Base-by-base conservation (phyloP, 2,888 invertebrate genomes). In the Vannuccia rotundouncinata region DNA sequence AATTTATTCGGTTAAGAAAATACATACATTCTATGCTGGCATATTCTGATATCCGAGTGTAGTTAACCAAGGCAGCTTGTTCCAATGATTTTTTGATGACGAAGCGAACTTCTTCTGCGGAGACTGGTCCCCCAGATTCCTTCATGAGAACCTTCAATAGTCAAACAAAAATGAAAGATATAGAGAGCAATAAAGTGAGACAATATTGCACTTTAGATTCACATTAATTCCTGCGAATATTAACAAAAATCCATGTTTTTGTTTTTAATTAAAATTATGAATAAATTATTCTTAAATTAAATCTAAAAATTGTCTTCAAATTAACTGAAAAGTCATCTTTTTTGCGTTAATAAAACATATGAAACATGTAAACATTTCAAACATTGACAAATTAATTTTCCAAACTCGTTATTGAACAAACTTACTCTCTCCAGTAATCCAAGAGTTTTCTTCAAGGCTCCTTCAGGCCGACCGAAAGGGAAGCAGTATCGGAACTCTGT, bases 401-500 rank as follows among this genome's bases (percentile, higher is more conserved):
- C n/a, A n/a, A n/a, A n/a, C n/a, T n/a, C n/a, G n/a, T n/a, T n/a
- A n/a, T n/a, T n/a, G n/a, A n/a, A 13, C 66, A 25, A 22, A 77
- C 77, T 22, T 59, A 91, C 91, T 85, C 98, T 91, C 90, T 99
- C 99, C 82, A 99, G 89, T 73, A 99, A 90, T 13, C 97, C 96
- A 82, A 99, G 89, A 2, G 99, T 98, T 25, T 96, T 94, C 88
- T 98, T 99, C 83, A 99, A 90, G 77, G 97, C 94, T 78, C 98
- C 99, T 89, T 99, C 99, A 2, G 99, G 99, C 85, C 99, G 91
- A 82, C 99, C 99, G 88, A 99, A 99, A 82, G 99, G 99, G 90
- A 99, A 99, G 87, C 95, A 95, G 88, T 93, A 97, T 89, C 95
- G 93, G 90, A 99, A 99, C 91, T 99, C 96, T 29, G 98, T 99